These are phyloP conservation scores for Blastomussa wellsi DNA, from an alignment of 92 coral and sea anemone genomes.

Conservation along the genomic window DNA sequence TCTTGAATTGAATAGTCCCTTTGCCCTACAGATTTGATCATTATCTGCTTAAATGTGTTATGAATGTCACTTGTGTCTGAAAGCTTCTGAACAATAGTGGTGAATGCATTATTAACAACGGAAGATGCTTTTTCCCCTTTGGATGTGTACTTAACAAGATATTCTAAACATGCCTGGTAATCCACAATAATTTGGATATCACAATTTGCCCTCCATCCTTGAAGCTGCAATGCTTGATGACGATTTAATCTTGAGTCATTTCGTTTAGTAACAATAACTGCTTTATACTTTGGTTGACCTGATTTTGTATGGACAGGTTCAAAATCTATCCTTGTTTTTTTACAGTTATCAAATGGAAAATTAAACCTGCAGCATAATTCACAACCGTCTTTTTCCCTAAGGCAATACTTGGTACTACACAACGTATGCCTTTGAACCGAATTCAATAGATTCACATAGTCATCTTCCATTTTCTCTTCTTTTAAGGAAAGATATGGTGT, in stretches of 20 bases:
- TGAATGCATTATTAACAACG: slow-evolving; percentile 37
- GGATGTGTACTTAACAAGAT: slow-evolving; percentile 54
- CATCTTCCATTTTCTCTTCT: slow-evolving; percentile 36
- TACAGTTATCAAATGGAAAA: slow-evolving; percentile 56
- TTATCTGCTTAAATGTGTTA: background rate
- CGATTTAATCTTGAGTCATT: slow-evolving; percentile 49
- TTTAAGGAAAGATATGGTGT: slow-evolving; percentile 51
- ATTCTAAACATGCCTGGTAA: slow-evolving; percentile 58
- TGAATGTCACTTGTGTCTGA: background rate
- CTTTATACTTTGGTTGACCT: slow-evolving; percentile 45
- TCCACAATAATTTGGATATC: slow-evolving; percentile 58
- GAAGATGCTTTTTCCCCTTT: slow-evolving; percentile 54
- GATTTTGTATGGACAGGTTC: slow-evolving; percentile 52
- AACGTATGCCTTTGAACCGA: slow-evolving; percentile 60
- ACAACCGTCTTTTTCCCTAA: slow-evolving; percentile 22
- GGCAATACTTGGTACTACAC: slow-evolving; percentile 68
- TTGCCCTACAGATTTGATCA: slow-evolving; percentile 50
- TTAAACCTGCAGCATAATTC: slow-evolving; percentile 50
- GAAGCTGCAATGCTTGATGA: slow-evolving; percentile 55
- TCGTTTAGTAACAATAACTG: slow-evolving; percentile 47
- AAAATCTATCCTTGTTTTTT: slow-evolving; percentile 46
- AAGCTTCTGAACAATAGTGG: slow-evolving; percentile 11
- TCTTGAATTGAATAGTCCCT: slow-evolving; percentile 48
- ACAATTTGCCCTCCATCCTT: slow-evolving; percentile 65
- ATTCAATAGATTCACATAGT: slow-evolving; percentile 66